Conservation (phyloP, 2,888 invertebrate species). For the Apamea anceps region DNA sequence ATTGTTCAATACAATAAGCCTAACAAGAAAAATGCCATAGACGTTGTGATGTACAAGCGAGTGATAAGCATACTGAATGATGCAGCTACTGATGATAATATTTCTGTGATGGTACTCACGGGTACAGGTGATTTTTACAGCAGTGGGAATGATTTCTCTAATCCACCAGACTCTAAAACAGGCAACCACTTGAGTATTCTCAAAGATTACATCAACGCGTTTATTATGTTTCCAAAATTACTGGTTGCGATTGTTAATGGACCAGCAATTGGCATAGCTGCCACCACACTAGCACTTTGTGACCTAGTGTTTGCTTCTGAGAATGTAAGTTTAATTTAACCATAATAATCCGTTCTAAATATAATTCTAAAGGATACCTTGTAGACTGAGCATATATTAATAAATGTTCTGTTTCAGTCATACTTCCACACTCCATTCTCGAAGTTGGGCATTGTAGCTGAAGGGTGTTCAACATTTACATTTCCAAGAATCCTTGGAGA, state of each 20-base stretch:
- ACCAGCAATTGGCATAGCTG: conserved; percentile 97
- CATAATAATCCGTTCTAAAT: too few relatives aligned
- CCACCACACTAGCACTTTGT: conserved; percentile 95
- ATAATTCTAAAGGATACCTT: not conserved
- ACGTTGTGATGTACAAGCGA: conserved; percentile 91
- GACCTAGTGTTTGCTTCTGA: conserved; percentile 97
- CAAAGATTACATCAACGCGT: conserved; percentile 92
- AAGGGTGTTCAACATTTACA: conserved; percentile 96
- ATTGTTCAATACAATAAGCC: conserved; percentile 94
- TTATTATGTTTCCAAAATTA: conserved; percentile 97
- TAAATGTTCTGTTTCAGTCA: conserved; percentile 90
- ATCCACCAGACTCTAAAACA: conserved; percentile 54
- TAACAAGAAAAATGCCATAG: conserved; percentile 94
- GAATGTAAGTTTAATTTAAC: conserved; percentile 87
- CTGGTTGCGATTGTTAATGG: conserved; percentile 97
- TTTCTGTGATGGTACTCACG: conserved; percentile 94
- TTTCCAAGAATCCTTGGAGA: conserved; percentile 96
- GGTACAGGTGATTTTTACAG: conserved; percentile 95
- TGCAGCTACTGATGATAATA: conserved; percentile 92
- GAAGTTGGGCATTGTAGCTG: conserved; percentile 95
- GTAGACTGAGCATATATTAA: not conserved
- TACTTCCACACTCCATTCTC: conserved; percentile 97
- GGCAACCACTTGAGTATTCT: conserved; percentile 72
- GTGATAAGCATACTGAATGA: conserved; percentile 92
- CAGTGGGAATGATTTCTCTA: conserved; percentile 94